Evolutionary conservation across 1,140 invertebrate species (phyloP).

Genomic region (Grapholita molesta): DNA sequence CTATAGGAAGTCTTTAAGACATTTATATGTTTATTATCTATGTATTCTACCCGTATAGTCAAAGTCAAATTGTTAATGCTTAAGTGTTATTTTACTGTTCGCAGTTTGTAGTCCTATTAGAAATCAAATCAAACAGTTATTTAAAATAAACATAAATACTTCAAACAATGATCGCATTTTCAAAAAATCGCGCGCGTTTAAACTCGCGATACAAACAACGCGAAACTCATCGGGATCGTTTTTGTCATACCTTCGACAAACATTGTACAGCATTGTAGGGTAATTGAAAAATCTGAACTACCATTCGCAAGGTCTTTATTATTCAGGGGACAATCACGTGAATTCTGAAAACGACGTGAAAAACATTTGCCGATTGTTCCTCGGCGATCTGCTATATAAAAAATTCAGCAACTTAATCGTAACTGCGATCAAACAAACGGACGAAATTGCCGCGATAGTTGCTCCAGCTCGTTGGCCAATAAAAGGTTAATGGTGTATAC

Average conservation of each 20-base stretch:
- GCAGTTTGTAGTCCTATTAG: no score
- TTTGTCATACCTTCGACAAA: conserved; percentile 25
- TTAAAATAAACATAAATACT: background rate
- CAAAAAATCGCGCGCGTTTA: background rate
- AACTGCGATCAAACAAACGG: conserved; percentile 52
- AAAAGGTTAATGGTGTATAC: conserved; percentile 6
- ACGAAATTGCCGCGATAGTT: conserved; percentile 47
- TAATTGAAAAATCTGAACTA: conserved; percentile 71
- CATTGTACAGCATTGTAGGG: conserved; percentile 47
- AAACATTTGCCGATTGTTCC: conserved; percentile 63
- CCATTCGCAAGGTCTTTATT: conserved; percentile 48
- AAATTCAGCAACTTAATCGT: conserved; percentile 71
- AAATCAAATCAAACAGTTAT: no score
- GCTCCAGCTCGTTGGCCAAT: conserved; percentile 39
- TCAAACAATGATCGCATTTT: background rate
- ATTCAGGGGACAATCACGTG: conserved; percentile 72
- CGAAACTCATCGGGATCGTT: background rate
- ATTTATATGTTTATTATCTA: no score
- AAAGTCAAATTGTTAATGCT: no score
- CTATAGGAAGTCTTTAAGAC: no score
- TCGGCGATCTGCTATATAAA: conserved; percentile 61
- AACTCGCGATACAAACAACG: conserved; percentile 9
- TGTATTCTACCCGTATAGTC: no score
- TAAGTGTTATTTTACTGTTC: no score
- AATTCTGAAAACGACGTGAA: conserved; percentile 67